Evolutionary conservation across 2,113 vertebrate species (phyloP).

Genomic region (Nannospalax galili): DNA sequence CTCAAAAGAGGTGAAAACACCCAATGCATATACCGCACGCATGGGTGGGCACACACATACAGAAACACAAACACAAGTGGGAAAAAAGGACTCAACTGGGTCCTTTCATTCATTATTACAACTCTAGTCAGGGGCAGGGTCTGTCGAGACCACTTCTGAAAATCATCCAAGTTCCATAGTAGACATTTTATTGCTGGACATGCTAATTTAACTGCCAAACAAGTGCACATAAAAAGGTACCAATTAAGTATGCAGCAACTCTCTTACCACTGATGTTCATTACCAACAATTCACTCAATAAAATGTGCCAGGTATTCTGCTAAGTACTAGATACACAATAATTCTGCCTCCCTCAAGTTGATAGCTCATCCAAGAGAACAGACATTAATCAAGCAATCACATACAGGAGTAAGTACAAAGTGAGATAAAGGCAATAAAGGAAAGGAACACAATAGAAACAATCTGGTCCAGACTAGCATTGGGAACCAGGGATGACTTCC

Average conservation of each 20-base stretch:
- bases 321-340: not conserved
- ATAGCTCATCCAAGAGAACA: not conserved
- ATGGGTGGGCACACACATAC: too few species aligned
- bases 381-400: not conserved
- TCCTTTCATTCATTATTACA: not conserved
- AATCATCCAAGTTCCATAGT: not conserved
- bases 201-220: conserved; percentile 19
- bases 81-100: not conserved
- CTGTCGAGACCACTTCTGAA: not conserved
- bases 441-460: not conserved
- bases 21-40: too few species aligned
- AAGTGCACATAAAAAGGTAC: not conserved
- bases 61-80: not conserved
- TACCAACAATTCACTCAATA: conserved; percentile 1
- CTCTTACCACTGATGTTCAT: not conserved
- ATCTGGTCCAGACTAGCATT: not conserved
- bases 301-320: not conserved
- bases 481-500: not conserved
- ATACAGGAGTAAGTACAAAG: not conserved
- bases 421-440: not conserved
- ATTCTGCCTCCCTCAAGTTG: not conserved
- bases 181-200: conserved; percentile 3
- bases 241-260: not conserved
- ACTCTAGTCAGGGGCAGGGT: not conserved
- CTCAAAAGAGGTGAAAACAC: too few species aligned